These are phyloP conservation scores for Pectinophora gossypiella DNA, from an alignment of 1,140 invertebrate species.

Conservation along the genomic window DNA sequence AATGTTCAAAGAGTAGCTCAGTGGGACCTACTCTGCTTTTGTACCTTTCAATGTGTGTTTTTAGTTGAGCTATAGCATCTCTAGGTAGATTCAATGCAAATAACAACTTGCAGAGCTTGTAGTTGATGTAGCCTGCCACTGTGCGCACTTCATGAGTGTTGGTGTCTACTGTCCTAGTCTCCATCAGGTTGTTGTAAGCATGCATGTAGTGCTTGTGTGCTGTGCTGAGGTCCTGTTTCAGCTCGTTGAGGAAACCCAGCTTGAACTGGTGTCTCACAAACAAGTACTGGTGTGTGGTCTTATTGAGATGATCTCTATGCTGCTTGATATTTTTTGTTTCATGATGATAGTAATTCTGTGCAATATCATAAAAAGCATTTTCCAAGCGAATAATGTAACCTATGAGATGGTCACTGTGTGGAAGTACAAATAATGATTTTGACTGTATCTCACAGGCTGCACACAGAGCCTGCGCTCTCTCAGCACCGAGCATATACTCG, in stretches of 20 bases:
- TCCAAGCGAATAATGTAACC: slow-evolving; percentile 86
- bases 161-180: slow-evolving; percentile 90
- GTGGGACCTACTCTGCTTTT: slow-evolving; percentile 84
- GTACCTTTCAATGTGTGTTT: slow-evolving; percentile 93
- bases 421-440: slow-evolving; percentile 94
- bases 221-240: slow-evolving; percentile 91
- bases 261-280: slow-evolving; percentile 98
- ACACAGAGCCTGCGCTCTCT: slow-evolving; percentile 92
- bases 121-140: slow-evolving; percentile 96
- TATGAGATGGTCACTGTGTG: slow-evolving; percentile 92
- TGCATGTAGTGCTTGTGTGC: slow-evolving; percentile 97
- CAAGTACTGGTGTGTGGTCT: slow-evolving; percentile 92
- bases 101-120: slow-evolving; percentile 93
- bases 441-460: slow-evolving; percentile 92
- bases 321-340: slow-evolving; percentile 91
- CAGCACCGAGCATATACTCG: slow-evolving; percentile 91
- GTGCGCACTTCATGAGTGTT: slow-evolving; percentile 96
- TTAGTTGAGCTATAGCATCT: slow-evolving; percentile 96
- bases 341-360: slow-evolving; percentile 93
- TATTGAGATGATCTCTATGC: slow-evolving; percentile 94
- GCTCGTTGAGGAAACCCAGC: slow-evolving; percentile 96
- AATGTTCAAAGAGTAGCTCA: slow-evolving; percentile 95
- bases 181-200: slow-evolving; percentile 92
- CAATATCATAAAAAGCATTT: slow-evolving; percentile 94
- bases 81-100: slow-evolving; percentile 92